Percentiles rank a stretch among this genome's conserved stretches.
Evolutionary conservation across 2,888 invertebrate genomes (phyloP).

Genomic region (Lepidonotus clava): DNA sequence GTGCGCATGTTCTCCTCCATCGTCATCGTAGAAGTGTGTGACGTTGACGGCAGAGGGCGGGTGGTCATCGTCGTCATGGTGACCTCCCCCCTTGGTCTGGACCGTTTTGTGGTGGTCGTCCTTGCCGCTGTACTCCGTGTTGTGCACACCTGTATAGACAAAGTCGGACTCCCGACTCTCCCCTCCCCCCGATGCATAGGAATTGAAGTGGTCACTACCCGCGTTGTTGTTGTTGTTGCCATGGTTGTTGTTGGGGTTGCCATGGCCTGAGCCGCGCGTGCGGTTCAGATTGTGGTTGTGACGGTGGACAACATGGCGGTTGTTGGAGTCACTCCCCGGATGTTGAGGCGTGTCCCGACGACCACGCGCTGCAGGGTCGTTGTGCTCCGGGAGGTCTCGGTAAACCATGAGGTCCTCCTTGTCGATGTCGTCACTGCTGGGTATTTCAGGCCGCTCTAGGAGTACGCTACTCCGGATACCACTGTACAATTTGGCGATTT

Average conservation of each 20-base stretch:
- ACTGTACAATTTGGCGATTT: constrained; percentile 53
- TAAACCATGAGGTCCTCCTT: constrained; percentile 43
- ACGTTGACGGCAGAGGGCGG: not conserved
- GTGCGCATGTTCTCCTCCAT: not conserved
- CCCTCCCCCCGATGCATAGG: constrained; percentile 48
- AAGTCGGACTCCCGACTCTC: constrained; percentile 37
- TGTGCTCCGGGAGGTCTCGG: not conserved
- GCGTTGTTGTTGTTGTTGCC: not conserved
- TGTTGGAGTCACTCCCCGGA: not conserved
- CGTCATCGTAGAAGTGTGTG: not conserved
- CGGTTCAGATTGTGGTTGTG: constrained; percentile 31
- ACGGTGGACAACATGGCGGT: constrained; percentile 40
- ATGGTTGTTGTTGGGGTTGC: not conserved
- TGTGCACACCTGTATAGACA: not conserved
- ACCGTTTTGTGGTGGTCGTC: not conserved
- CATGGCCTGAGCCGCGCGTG: not conserved
- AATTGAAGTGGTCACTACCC: constrained; percentile 2
- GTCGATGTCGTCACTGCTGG: not conserved
- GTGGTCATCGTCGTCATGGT: not conserved
- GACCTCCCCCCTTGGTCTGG: not conserved
- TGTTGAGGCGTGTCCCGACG: constrained; percentile 1
- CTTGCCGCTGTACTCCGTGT: not conserved
- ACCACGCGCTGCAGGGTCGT: no score
- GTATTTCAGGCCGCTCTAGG: not conserved
- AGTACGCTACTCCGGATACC: not conserved